Conservation (phyloP, 2,888 invertebrate species). For the Platycnemis pennipes region DNA sequence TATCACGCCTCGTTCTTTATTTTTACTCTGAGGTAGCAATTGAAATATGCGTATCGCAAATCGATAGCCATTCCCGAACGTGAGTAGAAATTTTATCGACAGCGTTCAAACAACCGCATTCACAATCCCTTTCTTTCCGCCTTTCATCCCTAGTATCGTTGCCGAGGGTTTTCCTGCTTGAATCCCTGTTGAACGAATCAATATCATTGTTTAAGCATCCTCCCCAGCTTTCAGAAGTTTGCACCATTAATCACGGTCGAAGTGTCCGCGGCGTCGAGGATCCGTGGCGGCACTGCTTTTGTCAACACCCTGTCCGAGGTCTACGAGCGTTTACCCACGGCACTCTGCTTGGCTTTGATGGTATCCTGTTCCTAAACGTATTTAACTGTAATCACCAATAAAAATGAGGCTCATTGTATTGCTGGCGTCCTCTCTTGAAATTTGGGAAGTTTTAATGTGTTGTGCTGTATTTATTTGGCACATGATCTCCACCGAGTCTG, state of each 20-base stretch:
- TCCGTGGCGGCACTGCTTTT: not conserved
- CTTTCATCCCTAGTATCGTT: not conserved
- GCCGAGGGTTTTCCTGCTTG: not conserved
- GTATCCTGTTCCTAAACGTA: too few species aligned
- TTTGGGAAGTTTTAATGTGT: too few species aligned
- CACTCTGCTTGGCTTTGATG: too few species aligned
- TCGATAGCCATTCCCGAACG: too few species aligned
- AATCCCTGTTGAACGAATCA: not conserved
- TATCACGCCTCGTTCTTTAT: too few species aligned
- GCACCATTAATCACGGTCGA: not conserved
- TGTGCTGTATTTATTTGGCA: too few species aligned
- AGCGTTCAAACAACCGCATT: not conserved
- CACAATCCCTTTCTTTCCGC: not conserved
- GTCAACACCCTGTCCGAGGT: not conserved
- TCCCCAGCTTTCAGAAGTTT: not conserved
- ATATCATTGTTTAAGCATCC: not conserved
- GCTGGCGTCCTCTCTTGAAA: too few species aligned
- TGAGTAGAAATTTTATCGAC: not conserved
- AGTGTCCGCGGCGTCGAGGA: not conserved
- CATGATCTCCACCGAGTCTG: too few species aligned
- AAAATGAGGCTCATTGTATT: too few species aligned
- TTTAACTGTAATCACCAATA: too few species aligned
- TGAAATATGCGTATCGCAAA: not conserved
- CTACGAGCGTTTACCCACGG: too few species aligned
- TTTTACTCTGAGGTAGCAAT: too few species aligned